Evolutionary conservation across 2,888 invertebrate genomes (phyloP).

Genomic region (Ypsolopha sequella): DNA sequence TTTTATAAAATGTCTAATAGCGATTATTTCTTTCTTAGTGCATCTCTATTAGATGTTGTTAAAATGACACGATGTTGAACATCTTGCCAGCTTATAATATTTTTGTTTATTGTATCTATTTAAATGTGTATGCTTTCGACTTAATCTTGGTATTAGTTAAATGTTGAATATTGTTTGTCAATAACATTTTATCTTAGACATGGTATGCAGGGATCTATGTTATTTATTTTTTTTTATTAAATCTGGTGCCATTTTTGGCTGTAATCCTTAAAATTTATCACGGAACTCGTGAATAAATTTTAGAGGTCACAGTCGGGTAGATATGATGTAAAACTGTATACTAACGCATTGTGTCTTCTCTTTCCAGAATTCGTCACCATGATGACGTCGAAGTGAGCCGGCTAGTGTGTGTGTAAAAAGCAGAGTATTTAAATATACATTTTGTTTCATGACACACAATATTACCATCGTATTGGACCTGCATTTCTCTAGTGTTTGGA

Average conservation of each 20-base stretch:
- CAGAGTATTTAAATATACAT: slow-evolving; percentile 74
- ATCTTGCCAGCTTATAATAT: background rate
- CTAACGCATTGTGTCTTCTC: slow-evolving; percentile 31
- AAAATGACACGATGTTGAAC: background rate
- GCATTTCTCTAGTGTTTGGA: slow-evolving; percentile 73
- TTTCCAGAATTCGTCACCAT: slow-evolving; percentile 97
- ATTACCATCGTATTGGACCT: slow-evolving; percentile 73
- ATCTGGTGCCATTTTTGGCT: background rate
- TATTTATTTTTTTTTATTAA: slow-evolving; percentile 9
- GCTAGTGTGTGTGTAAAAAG: slow-evolving; percentile 72
- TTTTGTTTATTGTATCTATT: too few relatives aligned
- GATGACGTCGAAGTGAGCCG: slow-evolving; percentile 99
- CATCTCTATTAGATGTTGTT: slow-evolving; percentile 48
- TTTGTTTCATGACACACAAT: slow-evolving; percentile 73
- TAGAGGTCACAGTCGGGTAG: too few relatives aligned
- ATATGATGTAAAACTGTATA: background rate
- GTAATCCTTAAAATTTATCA: too few relatives aligned
- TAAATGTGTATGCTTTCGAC: background rate
- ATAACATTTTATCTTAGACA: slow-evolving; percentile 31
- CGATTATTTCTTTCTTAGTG: slow-evolving; percentile 43
- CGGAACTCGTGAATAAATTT: too few relatives aligned
- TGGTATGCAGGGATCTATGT: slow-evolving; percentile 31
- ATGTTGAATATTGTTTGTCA: slow-evolving; percentile 19
- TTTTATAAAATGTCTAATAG: slow-evolving; percentile 25
- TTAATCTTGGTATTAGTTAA: slow-evolving; percentile 18